phyloP scores from a whole-genome alignment of 1,140 invertebrate genomes.

The Drosophila miranda region DNA sequence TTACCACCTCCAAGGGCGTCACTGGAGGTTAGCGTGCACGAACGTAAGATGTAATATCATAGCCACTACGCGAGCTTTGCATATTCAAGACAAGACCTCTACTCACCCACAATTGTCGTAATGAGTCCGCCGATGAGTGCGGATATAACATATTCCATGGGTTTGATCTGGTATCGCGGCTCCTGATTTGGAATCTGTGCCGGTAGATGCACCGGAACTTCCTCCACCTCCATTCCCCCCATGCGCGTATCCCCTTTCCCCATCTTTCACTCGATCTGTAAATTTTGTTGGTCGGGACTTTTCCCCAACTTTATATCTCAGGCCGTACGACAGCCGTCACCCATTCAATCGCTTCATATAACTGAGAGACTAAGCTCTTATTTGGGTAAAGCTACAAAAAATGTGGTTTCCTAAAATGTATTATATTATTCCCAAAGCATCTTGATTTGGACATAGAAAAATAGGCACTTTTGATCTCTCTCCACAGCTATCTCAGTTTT shows the following conservation, averaged over 20 bases:
- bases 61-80: too few species aligned
- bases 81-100: neutral
- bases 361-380: too few species aligned
- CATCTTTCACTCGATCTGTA: conserved; percentile 22
- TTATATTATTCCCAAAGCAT: too few species aligned
- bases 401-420: too few species aligned
- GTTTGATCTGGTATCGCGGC: conserved; percentile 89
- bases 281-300: neutral
- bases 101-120: conserved; percentile 93
- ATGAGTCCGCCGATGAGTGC: conserved; percentile 94
- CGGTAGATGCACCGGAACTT: conserved; percentile 12
- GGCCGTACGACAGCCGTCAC: neutral
- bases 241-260: neutral
- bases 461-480: neutral
- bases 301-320: conserved; percentile 2
- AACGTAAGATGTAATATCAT: too few species aligned
- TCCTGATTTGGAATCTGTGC: conserved; percentile 77
- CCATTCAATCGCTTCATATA: too few species aligned
- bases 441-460: conserved; percentile 50
- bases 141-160: conserved; percentile 93
- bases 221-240: neutral
- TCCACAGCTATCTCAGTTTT: too few species aligned
- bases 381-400: too few species aligned
- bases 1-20: conserved; percentile 99
- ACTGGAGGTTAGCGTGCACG: conserved; percentile 85